These are phyloP conservation scores for Tenthredo mesomela DNA, from an alignment of 2,888 invertebrate genomes.

Conservation along the genomic window DNA sequence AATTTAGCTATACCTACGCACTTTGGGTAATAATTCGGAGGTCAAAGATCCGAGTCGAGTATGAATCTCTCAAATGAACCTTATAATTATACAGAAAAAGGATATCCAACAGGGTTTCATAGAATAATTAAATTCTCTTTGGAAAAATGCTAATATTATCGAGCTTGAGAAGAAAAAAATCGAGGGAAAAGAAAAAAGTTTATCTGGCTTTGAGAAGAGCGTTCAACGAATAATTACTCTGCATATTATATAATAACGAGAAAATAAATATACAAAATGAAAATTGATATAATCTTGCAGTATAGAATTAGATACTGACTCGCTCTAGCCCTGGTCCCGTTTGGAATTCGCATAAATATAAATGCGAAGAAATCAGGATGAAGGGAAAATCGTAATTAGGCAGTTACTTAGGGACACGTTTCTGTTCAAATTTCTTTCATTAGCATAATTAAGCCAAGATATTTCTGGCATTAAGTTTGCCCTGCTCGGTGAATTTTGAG, in stretches of 20 bases:
- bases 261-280: not conserved
- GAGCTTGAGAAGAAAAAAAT: not conserved
- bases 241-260: not conserved
- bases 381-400: slow-evolving; percentile 33
- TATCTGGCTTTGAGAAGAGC: not conserved
- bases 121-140: not conserved
- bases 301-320: not conserved
- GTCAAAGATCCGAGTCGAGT: not conserved
- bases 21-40: slow-evolving; percentile 5
- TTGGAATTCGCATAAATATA: not conserved
- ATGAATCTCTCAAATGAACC: not conserved
- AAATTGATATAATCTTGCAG: not conserved
- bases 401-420: slow-evolving; percentile 36
- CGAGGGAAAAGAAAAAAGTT: not conserved
- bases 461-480: not conserved
- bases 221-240: not conserved
- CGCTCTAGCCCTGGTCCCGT: not conserved
- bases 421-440: slow-evolving; percentile 40
- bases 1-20: not conserved
- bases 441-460: slow-evolving; percentile 39
- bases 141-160: not conserved
- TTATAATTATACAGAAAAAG: not conserved
- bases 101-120: not conserved
- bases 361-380: not conserved
- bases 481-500: slow-evolving; percentile 70